Percentiles rank a stretch among this genome's conserved stretches.
phyloP scores from a whole-genome alignment of 2,113 vertebrate species.

The Lophura nycthemera region DNA sequence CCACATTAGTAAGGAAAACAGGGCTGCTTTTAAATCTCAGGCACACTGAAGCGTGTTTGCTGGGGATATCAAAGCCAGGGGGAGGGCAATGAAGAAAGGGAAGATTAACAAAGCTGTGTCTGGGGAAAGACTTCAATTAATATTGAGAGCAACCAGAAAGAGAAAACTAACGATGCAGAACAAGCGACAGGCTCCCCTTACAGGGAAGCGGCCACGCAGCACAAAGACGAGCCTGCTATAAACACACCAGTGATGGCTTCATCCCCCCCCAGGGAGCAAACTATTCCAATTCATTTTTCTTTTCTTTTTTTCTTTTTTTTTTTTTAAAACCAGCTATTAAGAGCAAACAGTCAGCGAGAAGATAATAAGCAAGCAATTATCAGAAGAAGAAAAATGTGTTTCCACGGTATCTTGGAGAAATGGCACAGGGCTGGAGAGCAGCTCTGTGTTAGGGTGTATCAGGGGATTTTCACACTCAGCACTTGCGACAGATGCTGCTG shows the following conservation, averaged over 20 bases:
- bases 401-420: neutral
- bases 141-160: conserved; percentile 54
- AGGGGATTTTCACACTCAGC: neutral
- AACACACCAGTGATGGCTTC: neutral
- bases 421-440: fast-evolving
- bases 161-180: conserved; percentile 46
- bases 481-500: neutral
- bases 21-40: neutral
- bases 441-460: neutral
- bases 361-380: conserved; percentile 43
- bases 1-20: neutral
- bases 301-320: neutral
- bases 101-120: conserved; percentile 46
- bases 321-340: conserved; percentile 26
- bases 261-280: conserved; percentile 37
- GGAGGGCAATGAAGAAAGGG: neutral
- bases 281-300: neutral
- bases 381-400: conserved; percentile 9
- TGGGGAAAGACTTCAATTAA: conserved; percentile 65
- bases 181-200: conserved; percentile 17
- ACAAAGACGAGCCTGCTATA: conserved; percentile 31
- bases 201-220: neutral
- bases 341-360: conserved; percentile 35
- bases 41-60: neutral
- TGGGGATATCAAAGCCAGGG: neutral